Evolutionary conservation across 2,113 vertebrate genomes (phyloP), one percentile per base, ranked within the genome.

Genomic region (Thunnus maccoyii): DNA sequence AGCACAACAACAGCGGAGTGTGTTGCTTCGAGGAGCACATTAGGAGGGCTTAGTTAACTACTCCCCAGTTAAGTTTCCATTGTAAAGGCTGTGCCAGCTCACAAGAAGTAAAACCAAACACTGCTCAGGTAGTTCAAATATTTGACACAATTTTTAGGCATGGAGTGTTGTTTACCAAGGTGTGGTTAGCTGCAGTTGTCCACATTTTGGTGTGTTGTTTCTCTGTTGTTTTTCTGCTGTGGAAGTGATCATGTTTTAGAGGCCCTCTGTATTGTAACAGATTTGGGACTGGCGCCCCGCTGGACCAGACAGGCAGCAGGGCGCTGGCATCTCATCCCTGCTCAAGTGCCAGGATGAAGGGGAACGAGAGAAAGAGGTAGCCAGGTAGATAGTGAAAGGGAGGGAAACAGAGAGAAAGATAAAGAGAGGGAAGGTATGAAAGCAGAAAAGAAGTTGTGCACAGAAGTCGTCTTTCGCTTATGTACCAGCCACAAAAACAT

Each of bases 261-360:
- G 36, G 52, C 41, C 15, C 27, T 17, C 32, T 74, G 13, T 68
- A 73, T 50, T 86, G 70, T 77, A 77, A 75, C 85, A 79, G 81
- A 71, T 75, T 74, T 81, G 69, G 63, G 65, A 67, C 57, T 46
- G 61, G 75, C 6, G 48, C 80, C 82, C 69, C 56, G 73, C 70
- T 62, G 86, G 78, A 90, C 74, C 91, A 93, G 90, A 93, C 82
- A 61, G 83, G 70, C 89, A 61, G 70, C 86, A 54, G 73, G 86
- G 41, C 36, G 60, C 72, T 83, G 87, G 87, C 79, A 83, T 72
- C 27, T 18, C 32, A 30, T 5, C 4, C 61, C 15, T 11, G 5
- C 47, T 83, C 18, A 58, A 9, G 63, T 89, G 89, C 89, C 91
- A 89, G 84, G 69, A 65, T 64, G 66, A 65, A 66, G 56, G 74